Percentiles rank a stretch among this genome's conserved stretches.
Evolutionary conservation across 2,113 vertebrate genomes (phyloP).

Genomic region (Campylorhamphus procurvoides): DNA sequence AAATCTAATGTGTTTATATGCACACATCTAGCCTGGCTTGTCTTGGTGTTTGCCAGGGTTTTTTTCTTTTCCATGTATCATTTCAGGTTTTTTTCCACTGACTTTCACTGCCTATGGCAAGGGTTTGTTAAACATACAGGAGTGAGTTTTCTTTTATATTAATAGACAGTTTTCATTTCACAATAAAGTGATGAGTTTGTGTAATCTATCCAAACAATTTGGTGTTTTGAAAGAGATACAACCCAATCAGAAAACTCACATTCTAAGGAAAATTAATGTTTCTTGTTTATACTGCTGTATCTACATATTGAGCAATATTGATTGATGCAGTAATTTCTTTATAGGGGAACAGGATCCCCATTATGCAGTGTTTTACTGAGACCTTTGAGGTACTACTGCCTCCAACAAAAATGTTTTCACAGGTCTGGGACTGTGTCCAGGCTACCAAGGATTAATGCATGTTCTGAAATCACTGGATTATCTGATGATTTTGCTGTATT

Average conservation of each 20-base stretch:
- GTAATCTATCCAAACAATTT: neutral
- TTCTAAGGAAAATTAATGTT: neutral
- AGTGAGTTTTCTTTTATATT: neutral
- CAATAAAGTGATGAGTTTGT: neutral
- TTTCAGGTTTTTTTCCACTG: neutral
- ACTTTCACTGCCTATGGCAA: neutral
- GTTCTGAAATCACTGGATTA: neutral
- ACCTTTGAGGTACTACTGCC: neutral
- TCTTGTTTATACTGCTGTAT: neutral
- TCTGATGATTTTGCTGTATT: neutral
- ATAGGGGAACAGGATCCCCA: neutral
- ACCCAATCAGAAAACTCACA: neutral
- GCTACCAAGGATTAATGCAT: neutral
- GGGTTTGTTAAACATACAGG: constrained; percentile 1
- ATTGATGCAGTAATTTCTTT: neutral
- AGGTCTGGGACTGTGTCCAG: neutral
- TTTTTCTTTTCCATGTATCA: neutral
- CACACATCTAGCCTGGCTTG: neutral
- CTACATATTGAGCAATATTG: neutral
- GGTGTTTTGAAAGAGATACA: neutral
- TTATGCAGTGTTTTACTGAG: neutral
- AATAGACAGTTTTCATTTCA: neutral
- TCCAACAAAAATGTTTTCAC: neutral
- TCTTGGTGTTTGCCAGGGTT: neutral
- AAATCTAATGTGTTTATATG: neutral